Evolutionary conservation across 64 coral and sea anemone species (phyloP).

Genomic region (Montipora foliosa): DNA sequence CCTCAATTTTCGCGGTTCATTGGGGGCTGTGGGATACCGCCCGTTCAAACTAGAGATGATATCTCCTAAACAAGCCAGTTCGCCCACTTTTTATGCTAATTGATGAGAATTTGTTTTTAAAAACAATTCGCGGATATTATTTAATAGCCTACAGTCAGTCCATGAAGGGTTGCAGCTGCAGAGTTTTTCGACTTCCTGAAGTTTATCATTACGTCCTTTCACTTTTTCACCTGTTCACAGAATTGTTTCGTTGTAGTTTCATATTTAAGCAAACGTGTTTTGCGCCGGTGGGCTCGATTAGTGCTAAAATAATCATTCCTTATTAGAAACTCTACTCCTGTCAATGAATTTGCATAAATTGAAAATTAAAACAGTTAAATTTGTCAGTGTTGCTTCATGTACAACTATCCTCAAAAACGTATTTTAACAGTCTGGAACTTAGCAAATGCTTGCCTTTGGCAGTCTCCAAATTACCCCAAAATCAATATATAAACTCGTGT

Average conservation of each 20-base stretch:
- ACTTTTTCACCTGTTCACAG: background rate
- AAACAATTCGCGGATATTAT: conserved; percentile 37
- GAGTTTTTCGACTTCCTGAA: background rate
- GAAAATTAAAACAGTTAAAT: background rate
- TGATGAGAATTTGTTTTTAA: background rate
- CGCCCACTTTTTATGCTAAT: conserved; percentile 46
- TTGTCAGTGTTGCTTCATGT: background rate
- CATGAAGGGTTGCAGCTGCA: conserved; percentile 1
- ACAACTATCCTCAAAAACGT: background rate
- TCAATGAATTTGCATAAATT: background rate
- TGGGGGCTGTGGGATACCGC: background rate
- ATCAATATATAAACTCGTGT: background rate
- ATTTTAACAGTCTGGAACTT: no score
- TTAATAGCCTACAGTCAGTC: conserved; percentile 6
- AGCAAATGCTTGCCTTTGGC: no score
- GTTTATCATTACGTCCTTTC: background rate
- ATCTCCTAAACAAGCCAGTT: background rate
- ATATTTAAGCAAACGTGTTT: background rate
- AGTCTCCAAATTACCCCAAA: no score
- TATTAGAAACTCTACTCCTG: conserved; percentile 2
- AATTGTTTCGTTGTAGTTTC: background rate
- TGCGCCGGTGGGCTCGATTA: background rate
- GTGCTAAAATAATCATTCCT: background rate
- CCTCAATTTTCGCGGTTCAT: background rate
- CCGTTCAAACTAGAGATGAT: conserved; percentile 4